Evolutionary conservation across 2,797 vertebrate genomes (phyloP), one percentile per base, ranked within the genome.

Genomic region (Phataginus tricuspis): DNA sequence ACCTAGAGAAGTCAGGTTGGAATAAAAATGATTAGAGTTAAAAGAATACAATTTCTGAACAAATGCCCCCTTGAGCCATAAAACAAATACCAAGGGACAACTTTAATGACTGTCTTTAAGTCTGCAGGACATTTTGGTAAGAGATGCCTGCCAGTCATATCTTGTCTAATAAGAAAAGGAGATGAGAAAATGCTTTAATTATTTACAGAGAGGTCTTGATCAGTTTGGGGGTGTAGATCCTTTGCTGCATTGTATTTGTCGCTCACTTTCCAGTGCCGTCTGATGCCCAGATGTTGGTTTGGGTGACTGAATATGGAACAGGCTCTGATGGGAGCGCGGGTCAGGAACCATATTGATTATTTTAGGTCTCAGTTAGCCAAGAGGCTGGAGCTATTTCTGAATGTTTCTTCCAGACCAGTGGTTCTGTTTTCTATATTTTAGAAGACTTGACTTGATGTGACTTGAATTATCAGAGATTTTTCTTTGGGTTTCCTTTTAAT

Each of bases 401-500:
- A 2, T 74, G 42, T 86, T 51, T 23, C 37, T 91, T 93, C 78
- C 16, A 86, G 90, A 49, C 66, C 31, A 29, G 42, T 72, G 19
- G 12, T 91, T 92, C 71, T 84, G 4, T 88, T 92, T 77, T 53
- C 61, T 88, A 0, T 80, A 11, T 89, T 82, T 59, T 34, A 18
- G 25, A 57, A 68, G 25, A 45, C 49, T 82, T 87, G 21, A 49
- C 68, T 85, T 68, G 78, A 49, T 95, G 5, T 68, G 80, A 83
- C 49, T 78, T 69, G 83, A 69, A 78, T 96, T 85, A 75, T 39
- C 51, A 42, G 45, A 91, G 66, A 90, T 51, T 77, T 96, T 95
- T 90, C 51, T 95, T 51, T 61, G 69, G 11, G 8, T 82, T 93
- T 95, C 95, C 75, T 82, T 92, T 86, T 84, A 74, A 90, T 57